Percentiles rank a stretch among this genome's conserved stretches.
These are phyloP conservation scores for Drepana falcataria DNA, from an alignment of 2,888 invertebrate genomes.

Conservation along the genomic window DNA sequence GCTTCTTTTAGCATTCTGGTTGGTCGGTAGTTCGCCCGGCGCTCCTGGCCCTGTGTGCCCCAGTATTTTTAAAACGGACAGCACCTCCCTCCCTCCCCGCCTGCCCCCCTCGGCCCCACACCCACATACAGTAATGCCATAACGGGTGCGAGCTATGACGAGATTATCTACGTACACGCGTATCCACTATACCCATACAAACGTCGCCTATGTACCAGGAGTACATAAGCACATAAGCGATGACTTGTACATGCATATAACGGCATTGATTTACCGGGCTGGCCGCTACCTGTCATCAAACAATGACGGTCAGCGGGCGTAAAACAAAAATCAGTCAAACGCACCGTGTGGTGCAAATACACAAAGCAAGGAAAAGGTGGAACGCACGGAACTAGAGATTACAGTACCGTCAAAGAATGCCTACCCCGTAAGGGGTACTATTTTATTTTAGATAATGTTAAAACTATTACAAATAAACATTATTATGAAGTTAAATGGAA, in stretches of 20 bases:
- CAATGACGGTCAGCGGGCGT: conserved; percentile 55
- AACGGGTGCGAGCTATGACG: conserved; percentile 78
- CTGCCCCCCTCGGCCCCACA: conserved; percentile 33
- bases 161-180: conserved; percentile 75
- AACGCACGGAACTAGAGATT: too few species aligned
- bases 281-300: conserved; percentile 63
- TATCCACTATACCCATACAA: conserved; percentile 59
- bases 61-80: conserved; percentile 76
- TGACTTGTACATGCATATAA: conserved; percentile 61
- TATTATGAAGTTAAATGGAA: too few species aligned
- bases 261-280: conserved; percentile 72
- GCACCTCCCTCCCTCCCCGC: conserved; percentile 47
- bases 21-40: conserved; percentile 48
- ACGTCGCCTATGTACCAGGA: conserved; percentile 56
- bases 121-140: conserved; percentile 75
- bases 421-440: too few species aligned
- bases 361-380: conserved; percentile 1
- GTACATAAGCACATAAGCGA: conserved; percentile 65
- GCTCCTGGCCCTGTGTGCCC: conserved; percentile 39
- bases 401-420: too few species aligned
- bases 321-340: conserved; percentile 41
- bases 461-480: too few species aligned
- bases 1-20: conserved; percentile 64
- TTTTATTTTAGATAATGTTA: too few species aligned
- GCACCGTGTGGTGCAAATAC: conserved; percentile 11